Conservation (phyloP, 2,888 invertebrate species). For the Athripsodes cinereus region DNA sequence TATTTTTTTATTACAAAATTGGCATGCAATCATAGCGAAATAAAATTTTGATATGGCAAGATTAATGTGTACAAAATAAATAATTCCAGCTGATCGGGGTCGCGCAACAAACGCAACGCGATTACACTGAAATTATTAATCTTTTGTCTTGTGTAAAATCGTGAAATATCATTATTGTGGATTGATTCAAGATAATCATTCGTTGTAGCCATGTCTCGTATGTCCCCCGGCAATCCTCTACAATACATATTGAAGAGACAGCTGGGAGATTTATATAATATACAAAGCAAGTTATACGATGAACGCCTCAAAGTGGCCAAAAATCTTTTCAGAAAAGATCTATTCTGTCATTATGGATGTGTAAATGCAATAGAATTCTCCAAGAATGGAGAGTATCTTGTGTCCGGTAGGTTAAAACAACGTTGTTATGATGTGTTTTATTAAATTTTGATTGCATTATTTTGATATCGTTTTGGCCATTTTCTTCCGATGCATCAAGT, state of each 20-base stretch:
- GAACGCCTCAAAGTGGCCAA: slow-evolving; percentile 61
- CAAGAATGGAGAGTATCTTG: slow-evolving; percentile 75
- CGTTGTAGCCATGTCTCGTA: slow-evolving; percentile 37
- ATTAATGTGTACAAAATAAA: slow-evolving; percentile 10
- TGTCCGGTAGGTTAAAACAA: slow-evolving; percentile 65
- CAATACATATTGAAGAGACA: slow-evolving; percentile 56
- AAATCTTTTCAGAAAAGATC: slow-evolving; percentile 76
- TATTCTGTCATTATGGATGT: slow-evolving; percentile 89
- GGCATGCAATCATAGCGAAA: background rate
- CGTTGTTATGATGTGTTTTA: background rate
- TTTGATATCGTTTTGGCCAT: background rate
- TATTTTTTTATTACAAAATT: background rate
- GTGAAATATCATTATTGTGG: background rate
- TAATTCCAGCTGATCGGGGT: slow-evolving; percentile 22
- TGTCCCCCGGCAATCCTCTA: slow-evolving; percentile 51
- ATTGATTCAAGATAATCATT: background rate
- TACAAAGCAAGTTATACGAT: slow-evolving; percentile 55
- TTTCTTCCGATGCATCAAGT: background rate
- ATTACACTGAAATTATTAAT: slow-evolving; percentile 8
- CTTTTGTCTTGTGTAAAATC: slow-evolving; percentile 5
- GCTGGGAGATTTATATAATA: slow-evolving; percentile 51
- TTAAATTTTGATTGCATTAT: background rate
- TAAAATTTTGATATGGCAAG: background rate
- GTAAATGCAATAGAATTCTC: slow-evolving; percentile 96
- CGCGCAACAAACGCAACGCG: slow-evolving; percentile 2